Conservation (phyloP, 2,797 vertebrate genomes). For the Rachycentron canadum region DNA sequence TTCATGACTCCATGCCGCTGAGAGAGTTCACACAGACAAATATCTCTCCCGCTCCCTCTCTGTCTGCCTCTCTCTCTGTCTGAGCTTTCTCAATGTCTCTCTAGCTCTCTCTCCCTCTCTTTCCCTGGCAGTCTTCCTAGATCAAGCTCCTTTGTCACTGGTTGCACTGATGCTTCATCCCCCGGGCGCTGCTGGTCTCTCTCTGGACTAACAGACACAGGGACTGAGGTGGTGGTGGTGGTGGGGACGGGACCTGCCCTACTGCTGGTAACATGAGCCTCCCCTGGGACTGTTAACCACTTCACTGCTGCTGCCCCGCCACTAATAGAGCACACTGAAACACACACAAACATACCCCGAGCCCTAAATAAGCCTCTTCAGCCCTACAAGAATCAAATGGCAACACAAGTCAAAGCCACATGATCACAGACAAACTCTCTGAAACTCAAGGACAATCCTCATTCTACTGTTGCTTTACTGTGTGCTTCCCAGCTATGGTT, state of each 20-base stretch:
- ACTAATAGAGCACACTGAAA: conserved; percentile 51
- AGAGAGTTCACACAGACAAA: conserved; percentile 63
- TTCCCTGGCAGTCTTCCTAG: conserved; percentile 68
- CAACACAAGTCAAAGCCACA: conserved; percentile 69
- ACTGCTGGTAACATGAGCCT: conserved; percentile 78
- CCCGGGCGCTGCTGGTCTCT: conserved; percentile 65
- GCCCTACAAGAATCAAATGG: conserved; percentile 56
- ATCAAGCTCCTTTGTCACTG: conserved; percentile 71
- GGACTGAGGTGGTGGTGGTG: conserved; percentile 13
- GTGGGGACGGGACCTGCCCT: conserved; percentile 70
- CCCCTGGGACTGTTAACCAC: conserved; percentile 79
- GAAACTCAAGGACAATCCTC: conserved; percentile 55
- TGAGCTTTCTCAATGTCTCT: conserved; percentile 24
- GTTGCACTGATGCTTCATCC: conserved; percentile 73
- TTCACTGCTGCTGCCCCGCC: conserved; percentile 73
- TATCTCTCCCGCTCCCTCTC: conserved; percentile 14
- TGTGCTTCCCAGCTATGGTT: conserved; percentile 57
- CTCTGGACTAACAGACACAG: conserved; percentile 66
- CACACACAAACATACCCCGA: conserved; percentile 59
- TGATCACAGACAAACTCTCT: conserved; percentile 60
- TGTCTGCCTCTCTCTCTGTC: conserved; percentile 27
- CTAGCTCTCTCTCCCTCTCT: conserved; percentile 26
- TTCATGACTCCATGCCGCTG: conserved; percentile 80
- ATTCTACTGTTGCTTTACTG: conserved; percentile 48
- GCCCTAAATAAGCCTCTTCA: conserved; percentile 66